Base-by-base conservation (phyloP, 2,888 invertebrate species). In the Caenorhabditis sinica region DNA sequence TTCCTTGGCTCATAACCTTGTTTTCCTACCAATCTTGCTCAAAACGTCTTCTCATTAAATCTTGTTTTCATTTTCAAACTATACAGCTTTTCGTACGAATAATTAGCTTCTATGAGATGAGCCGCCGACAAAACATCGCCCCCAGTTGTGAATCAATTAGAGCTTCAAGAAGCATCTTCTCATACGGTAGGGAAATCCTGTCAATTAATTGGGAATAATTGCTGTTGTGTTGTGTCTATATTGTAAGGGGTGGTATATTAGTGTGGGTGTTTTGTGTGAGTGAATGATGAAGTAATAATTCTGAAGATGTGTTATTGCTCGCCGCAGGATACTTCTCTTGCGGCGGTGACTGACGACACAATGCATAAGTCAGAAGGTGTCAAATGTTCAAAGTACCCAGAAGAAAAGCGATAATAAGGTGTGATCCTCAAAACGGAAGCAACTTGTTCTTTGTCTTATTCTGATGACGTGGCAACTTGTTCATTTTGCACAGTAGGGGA, bases 151-250 rank as follows among this genome's bases (percentile, higher is more conserved):
- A 49, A 60, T 69, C 68, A 77, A 69, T 61, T 61, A 75, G 66
- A 76, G 58, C 75, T 56, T 68, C 58, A 77, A 77, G 36, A 77
- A 60, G 36, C 69, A 33, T 69, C 25, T 15, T 36, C 77, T 69
- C 68, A 69, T 69, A 69, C 77, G 69, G 77, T 77, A 77, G 69
- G 61, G 49, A 77, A 66, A 77, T 77, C 77, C 77, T n/a, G 77
- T 68, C 45, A 69, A 77, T 63, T 77, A 77, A 77, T 77, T 77
- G 69, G 72, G 61, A 77, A 77, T 77, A 77, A 69, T 77, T 77
- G 76, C 61, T 68, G 56, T 49, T 58, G 56, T 60, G 33, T 45
- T 49, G 36, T 68, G 45, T 43, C 28, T 68, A 15, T 45, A 17
- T 45, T 45, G 28, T 45, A n/a, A 25, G n/a, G 28, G 45, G 20